Conservation (phyloP, 2,888 invertebrate genomes). For the Allophyes oxyacanthae region DNA sequence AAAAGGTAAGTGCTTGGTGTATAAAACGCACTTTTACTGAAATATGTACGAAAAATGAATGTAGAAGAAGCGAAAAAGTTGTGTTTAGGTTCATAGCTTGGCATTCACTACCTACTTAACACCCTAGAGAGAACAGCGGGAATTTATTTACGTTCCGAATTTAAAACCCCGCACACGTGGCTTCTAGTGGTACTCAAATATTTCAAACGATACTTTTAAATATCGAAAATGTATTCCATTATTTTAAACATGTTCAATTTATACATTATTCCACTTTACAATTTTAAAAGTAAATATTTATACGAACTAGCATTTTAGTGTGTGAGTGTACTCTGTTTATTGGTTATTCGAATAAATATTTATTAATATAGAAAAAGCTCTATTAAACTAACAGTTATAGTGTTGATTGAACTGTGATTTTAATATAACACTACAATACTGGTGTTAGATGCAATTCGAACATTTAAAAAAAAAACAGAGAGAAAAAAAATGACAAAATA, state of each 20-base stretch:
- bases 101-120: conserved; percentile 7
- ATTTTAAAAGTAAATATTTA: conserved; percentile 36
- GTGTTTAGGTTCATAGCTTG: conserved; percentile 16
- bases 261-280: conserved; percentile 1
- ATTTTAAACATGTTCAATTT: background rate
- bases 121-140: background rate
- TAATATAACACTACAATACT: too few relatives aligned
- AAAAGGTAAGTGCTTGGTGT: too few relatives aligned
- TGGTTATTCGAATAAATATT: conserved; percentile 19
- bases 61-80: background rate
- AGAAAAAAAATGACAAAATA: too few relatives aligned
- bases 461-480: too few relatives aligned
- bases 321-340: conserved; percentile 17
- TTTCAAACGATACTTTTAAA: conserved; percentile 1
- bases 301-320: conserved; percentile 20
- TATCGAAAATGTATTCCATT: background rate
- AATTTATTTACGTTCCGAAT: conserved; percentile 10
- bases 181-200: background rate
- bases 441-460: too few relatives aligned
- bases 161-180: background rate
- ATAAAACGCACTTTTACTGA: background rate
- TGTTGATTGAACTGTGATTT: too few relatives aligned
- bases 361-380: background rate
- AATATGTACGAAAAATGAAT: background rate
- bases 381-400: background rate